Conservation (phyloP, 2,888 invertebrate species). For the Nymphalis polychloros region DNA sequence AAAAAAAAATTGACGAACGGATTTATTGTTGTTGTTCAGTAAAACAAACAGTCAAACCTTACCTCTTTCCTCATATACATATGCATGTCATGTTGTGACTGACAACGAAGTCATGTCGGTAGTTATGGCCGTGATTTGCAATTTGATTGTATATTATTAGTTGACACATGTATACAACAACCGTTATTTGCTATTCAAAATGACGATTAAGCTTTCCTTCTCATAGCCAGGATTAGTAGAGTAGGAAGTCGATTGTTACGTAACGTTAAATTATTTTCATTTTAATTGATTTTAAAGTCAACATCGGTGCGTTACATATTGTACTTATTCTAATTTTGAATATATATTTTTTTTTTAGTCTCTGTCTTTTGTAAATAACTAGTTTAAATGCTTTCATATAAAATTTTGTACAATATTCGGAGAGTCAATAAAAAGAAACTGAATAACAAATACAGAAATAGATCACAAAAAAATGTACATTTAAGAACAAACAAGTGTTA, state of each 20-base stretch:
- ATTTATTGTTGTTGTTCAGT: too few species aligned
- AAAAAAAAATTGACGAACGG: too few species aligned
- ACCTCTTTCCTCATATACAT: too few species aligned
- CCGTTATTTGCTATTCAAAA: slow-evolving; percentile 32
- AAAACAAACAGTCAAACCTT: not conserved
- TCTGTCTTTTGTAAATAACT: too few species aligned
- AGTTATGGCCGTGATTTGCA: slow-evolving; percentile 32
- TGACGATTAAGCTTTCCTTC: slow-evolving; percentile 20
- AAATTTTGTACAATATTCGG: too few species aligned
- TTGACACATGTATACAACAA: slow-evolving; percentile 32
- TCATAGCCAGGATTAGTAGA: slow-evolving; percentile 10
- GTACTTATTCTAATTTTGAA: too few species aligned
- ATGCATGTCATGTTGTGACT: slow-evolving; percentile 12
- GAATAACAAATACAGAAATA: not conserved
- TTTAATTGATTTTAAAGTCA: not conserved
- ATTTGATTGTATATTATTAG: slow-evolving; percentile 34
- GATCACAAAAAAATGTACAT: not conserved
- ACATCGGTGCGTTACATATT: too few species aligned
- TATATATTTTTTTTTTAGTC: too few species aligned
- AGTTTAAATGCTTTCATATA: too few species aligned
- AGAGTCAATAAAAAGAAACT: too few species aligned
- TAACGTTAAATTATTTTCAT: not conserved
- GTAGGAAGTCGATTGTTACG: slow-evolving; percentile 19
- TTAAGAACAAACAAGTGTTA: slow-evolving; percentile 13
- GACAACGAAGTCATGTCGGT: slow-evolving; percentile 24